Percentiles rank a stretch among this genome's conserved stretches.
These are phyloP conservation scores for Popillia japonica DNA, from an alignment of 1,140 invertebrate genomes.

Conservation along the genomic window DNA sequence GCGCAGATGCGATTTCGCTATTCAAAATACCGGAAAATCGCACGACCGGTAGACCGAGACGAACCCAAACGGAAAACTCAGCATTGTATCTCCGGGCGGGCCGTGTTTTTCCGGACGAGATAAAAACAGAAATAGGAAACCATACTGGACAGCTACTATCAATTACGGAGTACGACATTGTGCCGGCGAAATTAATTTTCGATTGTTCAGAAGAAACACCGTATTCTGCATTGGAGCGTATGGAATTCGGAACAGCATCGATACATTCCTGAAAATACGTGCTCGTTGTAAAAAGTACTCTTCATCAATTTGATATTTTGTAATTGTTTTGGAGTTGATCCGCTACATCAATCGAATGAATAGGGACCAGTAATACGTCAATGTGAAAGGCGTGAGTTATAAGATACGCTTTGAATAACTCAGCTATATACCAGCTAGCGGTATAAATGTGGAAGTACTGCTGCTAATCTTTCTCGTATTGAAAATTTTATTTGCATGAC, in stretches of 20 bases:
- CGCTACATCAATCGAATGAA: background rate
- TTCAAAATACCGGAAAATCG: conserved; percentile 6
- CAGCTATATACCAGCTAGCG: background rate
- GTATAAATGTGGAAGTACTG: too few species aligned
- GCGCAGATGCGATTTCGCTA: background rate
- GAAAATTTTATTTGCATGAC: too few species aligned
- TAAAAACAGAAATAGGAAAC: background rate
- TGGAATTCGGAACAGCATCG: background rate
- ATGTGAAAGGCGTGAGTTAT: background rate
- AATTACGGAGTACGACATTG: background rate
- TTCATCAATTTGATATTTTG: background rate
- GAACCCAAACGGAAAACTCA: background rate
- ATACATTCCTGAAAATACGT: background rate
- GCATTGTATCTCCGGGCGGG: background rate
- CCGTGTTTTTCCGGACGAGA: background rate
- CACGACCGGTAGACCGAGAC: background rate
- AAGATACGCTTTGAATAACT: background rate
- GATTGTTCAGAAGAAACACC: background rate
- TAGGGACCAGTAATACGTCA: background rate
- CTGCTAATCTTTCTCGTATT: too few species aligned
- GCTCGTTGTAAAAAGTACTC: background rate
- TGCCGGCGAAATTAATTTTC: background rate
- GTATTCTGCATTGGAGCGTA: background rate
- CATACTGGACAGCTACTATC: background rate
- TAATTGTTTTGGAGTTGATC: background rate